A percentile compares a stretch with the other conserved stretches of the same genome.
These are phyloP conservation scores for Rhagologus leucostigma DNA, from an alignment of 2,113 vertebrate genomes.

Conservation along the genomic window DNA sequence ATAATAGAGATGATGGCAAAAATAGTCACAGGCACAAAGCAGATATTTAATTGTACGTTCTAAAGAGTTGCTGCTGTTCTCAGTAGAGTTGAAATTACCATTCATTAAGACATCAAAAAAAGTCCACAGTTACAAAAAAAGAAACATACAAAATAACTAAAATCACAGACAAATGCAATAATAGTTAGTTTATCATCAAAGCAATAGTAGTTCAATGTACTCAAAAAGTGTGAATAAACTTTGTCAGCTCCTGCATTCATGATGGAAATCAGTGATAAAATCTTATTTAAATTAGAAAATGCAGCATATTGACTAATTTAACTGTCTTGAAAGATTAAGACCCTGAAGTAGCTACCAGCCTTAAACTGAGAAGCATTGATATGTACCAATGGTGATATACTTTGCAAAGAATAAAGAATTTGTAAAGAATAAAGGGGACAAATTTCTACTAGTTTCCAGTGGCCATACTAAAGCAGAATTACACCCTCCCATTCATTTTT, in stretches of 20 bases:
- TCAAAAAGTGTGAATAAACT: background rate
- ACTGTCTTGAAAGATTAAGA: background rate
- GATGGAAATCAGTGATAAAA: background rate
- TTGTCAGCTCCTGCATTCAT: background rate
- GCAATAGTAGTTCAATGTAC: background rate
- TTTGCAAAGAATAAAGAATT: background rate
- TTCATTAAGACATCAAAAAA: background rate
- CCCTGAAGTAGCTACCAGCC: background rate
- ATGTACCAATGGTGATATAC: background rate
- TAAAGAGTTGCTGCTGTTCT: background rate
- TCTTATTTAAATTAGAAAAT: background rate
- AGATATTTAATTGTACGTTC: background rate
- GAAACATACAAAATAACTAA: background rate
- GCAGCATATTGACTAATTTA: background rate
- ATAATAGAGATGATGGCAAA: background rate
- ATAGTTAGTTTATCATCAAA: background rate
- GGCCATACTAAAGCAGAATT: background rate
- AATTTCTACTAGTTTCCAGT: background rate
- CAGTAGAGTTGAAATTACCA: background rate
- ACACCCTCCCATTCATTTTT: background rate
- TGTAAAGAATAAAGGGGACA: background rate
- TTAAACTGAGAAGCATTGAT: background rate
- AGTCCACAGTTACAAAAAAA: background rate
- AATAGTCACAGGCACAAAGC: background rate
- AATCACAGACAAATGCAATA: background rate